Base-by-base conservation (phyloP, 2,888 invertebrate genomes). In the Syrista parreyssii region DNA sequence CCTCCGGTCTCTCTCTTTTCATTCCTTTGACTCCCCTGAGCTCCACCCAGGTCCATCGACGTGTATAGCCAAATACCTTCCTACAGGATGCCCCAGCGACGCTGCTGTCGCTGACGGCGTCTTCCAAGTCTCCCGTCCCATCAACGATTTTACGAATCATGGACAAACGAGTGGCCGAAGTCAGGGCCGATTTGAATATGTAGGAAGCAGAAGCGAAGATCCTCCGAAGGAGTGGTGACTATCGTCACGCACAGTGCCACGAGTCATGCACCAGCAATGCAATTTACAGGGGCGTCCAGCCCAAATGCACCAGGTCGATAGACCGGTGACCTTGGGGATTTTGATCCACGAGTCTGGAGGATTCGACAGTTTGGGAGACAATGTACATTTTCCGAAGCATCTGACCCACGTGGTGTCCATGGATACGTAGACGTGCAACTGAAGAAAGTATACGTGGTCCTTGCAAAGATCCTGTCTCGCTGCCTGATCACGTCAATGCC, bases 181-280 rank as follows among this genome's bases (percentile, higher is more conserved):
- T 40, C 40, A 40, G 40, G 15, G 15, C 40, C 40, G 0, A 40
- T 15, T 15, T 73, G 73, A 73, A 73, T 73, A 73, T 34, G 73
- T 23, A 73, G 35, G 40, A 40, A 40, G 40, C 40, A 40, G 69
- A 69, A 34, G 73, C 73, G 73, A 33, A 73, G 31, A 73, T 73
- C 73, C 73, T 73, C 32, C 33, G 73, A 35, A 73, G 73, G 69
- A 69, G 69, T 35, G 35, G n/a, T 30, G 73, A 31, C 34, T 23
- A 31, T n/a, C 68, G 74, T 73, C 75, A 78, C 75, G n/a, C 32
- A 40, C 76, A 73, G 78, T 76, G 78, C 71, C 78, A 75, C 73
- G 75, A 71, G 68, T 68, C 72, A 35, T 73, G 75, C 35, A 40
- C 40, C 40, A 40, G 40, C 40, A 15, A 15, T 15, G 1, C 15